Base-by-base conservation (phyloP, 2,113 vertebrate genomes). In the Etheostoma spectabile region DNA sequence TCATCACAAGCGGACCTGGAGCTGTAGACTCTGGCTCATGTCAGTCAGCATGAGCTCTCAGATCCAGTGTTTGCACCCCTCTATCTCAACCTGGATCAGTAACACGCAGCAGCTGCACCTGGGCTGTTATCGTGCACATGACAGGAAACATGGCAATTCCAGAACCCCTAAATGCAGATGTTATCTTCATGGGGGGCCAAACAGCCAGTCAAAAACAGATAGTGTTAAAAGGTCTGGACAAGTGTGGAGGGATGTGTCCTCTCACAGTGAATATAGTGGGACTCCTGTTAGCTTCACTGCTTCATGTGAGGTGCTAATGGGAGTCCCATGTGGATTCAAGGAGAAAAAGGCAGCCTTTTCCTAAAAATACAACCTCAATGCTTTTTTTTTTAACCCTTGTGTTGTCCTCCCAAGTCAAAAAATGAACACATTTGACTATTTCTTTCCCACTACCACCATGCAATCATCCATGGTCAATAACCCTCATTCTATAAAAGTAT, bases 101-200 rank as follows among this genome's bases (percentile, higher is more conserved):
- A 33, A 63, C 56, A 63, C 21, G 42, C 24, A 74, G 72, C 74
- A 66, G 77, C 59, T 79, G 38, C 63, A 48, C 70, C 24, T 33
- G 46, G 10, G 64, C 30, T 22, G 14, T 2, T 79, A 61, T 69
- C n/a, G 45, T 6, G 48, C 53, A 62, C n/a, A 42, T 70, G 52
- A 22, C 46, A 57, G 48, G 53, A 27, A 49, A 67, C 48, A 3
- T n/a, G n/a, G n/a, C n/a, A 49, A 49, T 67, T 60, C 63, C 38
- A 45, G 61, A 33, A 18, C 13, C n/a, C 2, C 21, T 35, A 8
- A 46, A 46, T 15, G 45, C 22, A 52, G 51, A 70, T 56, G 11
- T 35, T n/a, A 24, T 51, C 66, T 72, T 21, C 38, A 21, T 16
- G 35, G n/a, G 45, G 45, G 45, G 56, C 21, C 48, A 33, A 27